phyloP scores from a whole-genome alignment of 2,888 invertebrate genomes.

The Aromia moschata region DNA sequence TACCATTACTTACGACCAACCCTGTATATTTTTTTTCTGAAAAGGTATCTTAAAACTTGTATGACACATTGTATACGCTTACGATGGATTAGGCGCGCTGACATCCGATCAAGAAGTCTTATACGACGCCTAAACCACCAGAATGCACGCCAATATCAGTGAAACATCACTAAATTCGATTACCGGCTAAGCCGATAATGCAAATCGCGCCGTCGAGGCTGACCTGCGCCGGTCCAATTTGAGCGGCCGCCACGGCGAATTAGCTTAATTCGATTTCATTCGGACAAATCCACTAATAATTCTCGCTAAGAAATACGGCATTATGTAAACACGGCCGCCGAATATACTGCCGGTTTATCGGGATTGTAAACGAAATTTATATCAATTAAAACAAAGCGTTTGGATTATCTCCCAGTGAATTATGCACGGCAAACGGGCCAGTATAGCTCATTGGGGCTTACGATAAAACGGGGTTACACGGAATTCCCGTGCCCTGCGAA shows the following conservation, averaged over 20 bases:
- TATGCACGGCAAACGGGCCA: slow-evolving; percentile 1
- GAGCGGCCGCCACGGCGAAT: slow-evolving; percentile 18
- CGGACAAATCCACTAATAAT: slow-evolving; percentile 7
- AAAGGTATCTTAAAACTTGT: too few relatives aligned
- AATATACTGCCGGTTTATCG: slow-evolving; percentile 14
- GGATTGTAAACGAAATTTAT: slow-evolving; percentile 15
- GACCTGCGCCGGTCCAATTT: slow-evolving; percentile 17
- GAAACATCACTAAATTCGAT: slow-evolving; percentile 9
- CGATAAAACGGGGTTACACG: too few relatives aligned
- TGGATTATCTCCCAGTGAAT: slow-evolving; percentile 18
- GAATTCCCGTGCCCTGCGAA: too few relatives aligned
- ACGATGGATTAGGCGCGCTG: too few relatives aligned
- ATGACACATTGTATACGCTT: too few relatives aligned
- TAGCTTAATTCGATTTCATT: slow-evolving; percentile 21
- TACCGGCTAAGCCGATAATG: slow-evolving; percentile 1
- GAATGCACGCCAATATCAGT: not conserved
- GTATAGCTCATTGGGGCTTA: slow-evolving; percentile 1
- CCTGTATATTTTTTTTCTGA: too few relatives aligned
- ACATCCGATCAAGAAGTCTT: not conserved
- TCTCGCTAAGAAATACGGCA: slow-evolving; percentile 10
- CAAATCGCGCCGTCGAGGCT: slow-evolving; percentile 1
- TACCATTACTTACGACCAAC: too few relatives aligned
- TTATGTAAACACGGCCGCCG: not conserved
- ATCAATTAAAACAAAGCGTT: slow-evolving; percentile 26
- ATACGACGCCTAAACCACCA: slow-evolving; percentile 2